These are phyloP conservation scores for Pycnonotus jocosus DNA, from an alignment of 2,113 vertebrate genomes.

Conservation along the genomic window DNA sequence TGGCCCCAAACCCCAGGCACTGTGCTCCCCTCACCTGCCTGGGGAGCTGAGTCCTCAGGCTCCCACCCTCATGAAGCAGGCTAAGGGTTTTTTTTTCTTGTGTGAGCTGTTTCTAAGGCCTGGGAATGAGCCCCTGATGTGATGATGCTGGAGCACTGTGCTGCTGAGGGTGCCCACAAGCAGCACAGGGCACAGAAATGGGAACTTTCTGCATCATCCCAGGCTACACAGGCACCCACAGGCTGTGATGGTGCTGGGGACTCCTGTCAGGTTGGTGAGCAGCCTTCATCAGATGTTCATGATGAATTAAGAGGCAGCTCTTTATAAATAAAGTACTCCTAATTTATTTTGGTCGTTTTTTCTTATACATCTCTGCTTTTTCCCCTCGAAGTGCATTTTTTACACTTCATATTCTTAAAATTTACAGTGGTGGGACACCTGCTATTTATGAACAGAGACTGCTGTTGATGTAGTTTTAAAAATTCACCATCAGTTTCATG, in stretches of 20 bases:
- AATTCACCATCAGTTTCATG: neutral
- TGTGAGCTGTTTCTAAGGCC: neutral
- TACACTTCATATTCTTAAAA: neutral
- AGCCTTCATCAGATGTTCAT: neutral
- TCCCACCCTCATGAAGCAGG: neutral
- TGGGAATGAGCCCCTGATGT: rapidly evolving
- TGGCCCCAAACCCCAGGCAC: rapidly evolving
- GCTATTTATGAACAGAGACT: neutral
- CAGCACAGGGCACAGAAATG: neutral
- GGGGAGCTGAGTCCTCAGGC: rapidly evolving
- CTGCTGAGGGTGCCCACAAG: neutral
- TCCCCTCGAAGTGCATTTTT: neutral
- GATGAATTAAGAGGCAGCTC: neutral
- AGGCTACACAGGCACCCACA: neutral
- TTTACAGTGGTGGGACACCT: neutral
- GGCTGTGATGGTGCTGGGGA: neutral
- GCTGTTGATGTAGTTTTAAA: neutral
- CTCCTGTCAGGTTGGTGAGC: neutral
- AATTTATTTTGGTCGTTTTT: neutral
- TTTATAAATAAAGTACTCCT: neutral
- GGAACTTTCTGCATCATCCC: neutral
- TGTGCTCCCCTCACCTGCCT: neutral
- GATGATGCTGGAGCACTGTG: neutral
- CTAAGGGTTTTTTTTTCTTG: rapidly evolving
- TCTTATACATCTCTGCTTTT: neutral